Evolutionary conservation across 2,113 vertebrate species (phyloP).

Genomic region (Haplochromis burtoni): DNA sequence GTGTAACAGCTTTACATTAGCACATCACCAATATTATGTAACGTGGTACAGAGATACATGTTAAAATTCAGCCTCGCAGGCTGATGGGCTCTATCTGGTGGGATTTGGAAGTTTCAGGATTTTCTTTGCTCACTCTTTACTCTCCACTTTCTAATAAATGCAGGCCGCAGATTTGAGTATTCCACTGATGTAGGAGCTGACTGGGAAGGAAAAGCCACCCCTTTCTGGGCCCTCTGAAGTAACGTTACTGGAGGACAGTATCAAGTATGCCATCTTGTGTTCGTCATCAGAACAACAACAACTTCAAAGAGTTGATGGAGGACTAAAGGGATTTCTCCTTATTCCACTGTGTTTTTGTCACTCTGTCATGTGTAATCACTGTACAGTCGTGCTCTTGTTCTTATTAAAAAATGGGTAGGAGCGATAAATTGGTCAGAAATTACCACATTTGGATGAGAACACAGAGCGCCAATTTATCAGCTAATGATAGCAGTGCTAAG

Average conservation of each 20-base stretch:
- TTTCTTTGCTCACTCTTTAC: neutral
- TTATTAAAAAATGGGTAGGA: neutral
- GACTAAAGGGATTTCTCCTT: neutral
- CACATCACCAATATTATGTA: slow-evolving; percentile 14
- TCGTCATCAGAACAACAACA: slow-evolving; percentile 5
- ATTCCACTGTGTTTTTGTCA: neutral
- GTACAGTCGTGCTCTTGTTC: neutral
- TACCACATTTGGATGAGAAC: neutral
- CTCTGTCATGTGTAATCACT: neutral
- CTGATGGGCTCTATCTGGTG: neutral
- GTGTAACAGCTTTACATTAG: slow-evolving; percentile 44
- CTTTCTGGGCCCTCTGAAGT: neutral
- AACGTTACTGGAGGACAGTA: neutral
- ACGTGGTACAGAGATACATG: slow-evolving; percentile 5
- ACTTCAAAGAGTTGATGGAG: neutral
- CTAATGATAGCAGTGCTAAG: neutral
- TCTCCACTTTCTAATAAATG: slow-evolving; percentile 4
- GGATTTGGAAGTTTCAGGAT: slow-evolving; percentile 2
- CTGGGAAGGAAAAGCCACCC: neutral
- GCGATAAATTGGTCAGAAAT: neutral
- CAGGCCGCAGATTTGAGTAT: neutral
- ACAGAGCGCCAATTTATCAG: neutral
- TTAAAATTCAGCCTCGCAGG: neutral
- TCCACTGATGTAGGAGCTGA: slow-evolving; percentile 21
- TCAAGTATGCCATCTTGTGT: slow-evolving; percentile 60